Evolutionary conservation across 2,113 vertebrate genomes (phyloP).

Genomic region (Ammodytes dubius): DNA sequence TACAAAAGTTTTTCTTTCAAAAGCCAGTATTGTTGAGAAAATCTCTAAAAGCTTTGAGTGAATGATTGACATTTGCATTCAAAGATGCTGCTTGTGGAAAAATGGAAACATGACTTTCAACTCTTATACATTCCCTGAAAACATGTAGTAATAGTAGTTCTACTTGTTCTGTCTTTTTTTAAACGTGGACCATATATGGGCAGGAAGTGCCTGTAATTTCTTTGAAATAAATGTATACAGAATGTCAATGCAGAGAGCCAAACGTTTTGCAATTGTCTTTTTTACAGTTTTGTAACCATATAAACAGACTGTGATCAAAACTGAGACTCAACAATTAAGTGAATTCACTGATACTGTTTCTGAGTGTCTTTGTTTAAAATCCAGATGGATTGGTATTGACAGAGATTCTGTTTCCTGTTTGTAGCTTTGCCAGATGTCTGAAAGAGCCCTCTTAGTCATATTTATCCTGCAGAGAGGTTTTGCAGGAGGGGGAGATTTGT

Average conservation of each 20-base stretch:
- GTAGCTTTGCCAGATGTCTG: slow-evolving; percentile 20
- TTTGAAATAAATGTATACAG: background rate
- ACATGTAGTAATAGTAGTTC: background rate
- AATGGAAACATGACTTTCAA: slow-evolving; percentile 2
- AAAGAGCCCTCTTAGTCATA: slow-evolving; percentile 4
- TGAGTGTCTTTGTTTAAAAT: background rate
- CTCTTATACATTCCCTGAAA: background rate
- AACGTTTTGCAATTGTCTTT: background rate
- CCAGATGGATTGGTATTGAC: background rate
- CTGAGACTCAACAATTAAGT: background rate
- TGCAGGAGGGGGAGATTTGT: background rate
- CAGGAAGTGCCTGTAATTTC: too few relatives aligned
- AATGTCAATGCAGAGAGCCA: background rate
- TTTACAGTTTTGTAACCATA: background rate
- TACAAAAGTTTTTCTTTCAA: background rate
- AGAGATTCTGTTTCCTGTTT: slow-evolving; percentile 4
- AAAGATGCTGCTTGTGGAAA: background rate
- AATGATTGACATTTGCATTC: background rate
- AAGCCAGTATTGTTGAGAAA: background rate
- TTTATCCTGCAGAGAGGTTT: background rate
- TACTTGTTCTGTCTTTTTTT: background rate
- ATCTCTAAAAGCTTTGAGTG: background rate
- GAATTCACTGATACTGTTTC: background rate
- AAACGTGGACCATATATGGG: background rate
- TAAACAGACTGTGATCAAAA: background rate